A percentile compares a stretch with the other conserved stretches of the same genome.
These are phyloP conservation scores for Melinaea menophilus DNA, from an alignment of 2,888 invertebrate species.

Conservation along the genomic window DNA sequence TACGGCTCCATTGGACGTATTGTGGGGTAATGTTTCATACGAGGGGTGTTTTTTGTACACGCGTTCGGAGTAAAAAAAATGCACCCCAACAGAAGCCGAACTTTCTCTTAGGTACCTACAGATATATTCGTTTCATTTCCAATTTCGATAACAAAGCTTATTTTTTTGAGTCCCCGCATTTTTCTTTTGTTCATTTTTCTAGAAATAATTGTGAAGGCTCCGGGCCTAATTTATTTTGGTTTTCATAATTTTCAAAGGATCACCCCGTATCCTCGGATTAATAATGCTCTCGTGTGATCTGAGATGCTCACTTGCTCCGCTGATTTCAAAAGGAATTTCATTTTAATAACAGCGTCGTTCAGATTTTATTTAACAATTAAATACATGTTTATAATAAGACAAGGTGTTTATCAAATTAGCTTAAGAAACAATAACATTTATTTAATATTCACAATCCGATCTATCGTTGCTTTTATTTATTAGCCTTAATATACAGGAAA, in stretches of 20 bases:
- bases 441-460: too few species aligned
- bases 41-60: slow-evolving; percentile 69
- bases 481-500: too few species aligned
- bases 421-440: too few species aligned
- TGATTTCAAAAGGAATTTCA: slow-evolving; percentile 30
- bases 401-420: too few species aligned
- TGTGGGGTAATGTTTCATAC: slow-evolving; percentile 73
- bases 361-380: too few species aligned
- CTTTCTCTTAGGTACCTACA: slow-evolving; percentile 68
- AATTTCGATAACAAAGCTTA: slow-evolving; percentile 76
- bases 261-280: slow-evolving; percentile 43
- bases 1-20: slow-evolving; percentile 63
- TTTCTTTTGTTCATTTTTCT: slow-evolving; percentile 52
- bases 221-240: slow-evolving; percentile 55
- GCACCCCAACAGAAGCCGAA: slow-evolving; percentile 61
- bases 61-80: slow-evolving; percentile 61
- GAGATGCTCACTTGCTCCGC: slow-evolving; percentile 51
- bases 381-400: too few species aligned
- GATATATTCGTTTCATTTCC: slow-evolving; percentile 66
- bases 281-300: slow-evolving; percentile 42
- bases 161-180: slow-evolving; percentile 51
- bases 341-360: not conserved
- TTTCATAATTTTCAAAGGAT: slow-evolving; percentile 47
- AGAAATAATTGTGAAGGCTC: slow-evolving; percentile 60
- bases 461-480: too few species aligned